Base-by-base conservation (phyloP, 2,797 vertebrate species). In the Sebastes diaconus region DNA sequence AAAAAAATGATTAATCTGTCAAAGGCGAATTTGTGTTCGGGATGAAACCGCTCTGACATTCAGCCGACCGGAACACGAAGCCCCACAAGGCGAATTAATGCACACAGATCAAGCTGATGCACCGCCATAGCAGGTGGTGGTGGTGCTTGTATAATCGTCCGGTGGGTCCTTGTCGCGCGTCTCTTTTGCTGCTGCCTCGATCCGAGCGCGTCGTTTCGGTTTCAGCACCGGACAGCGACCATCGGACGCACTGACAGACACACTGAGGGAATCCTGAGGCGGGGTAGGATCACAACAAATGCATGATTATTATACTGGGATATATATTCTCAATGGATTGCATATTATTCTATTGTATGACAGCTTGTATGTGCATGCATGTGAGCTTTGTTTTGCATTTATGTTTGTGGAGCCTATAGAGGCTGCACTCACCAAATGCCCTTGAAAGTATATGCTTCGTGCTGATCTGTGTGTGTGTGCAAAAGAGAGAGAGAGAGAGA, bases 211-310 rank as follows among this genome's bases (percentile, higher is more conserved):
- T 87, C 85, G 88, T 87, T 95, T 94, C 94, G 94, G 94, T 87
- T 95, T 94, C 94, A 95, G 94, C 92, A 95, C 94, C 67, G 94
- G 94, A 95, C 94, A 95, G 94, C 94, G 93, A 93, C 70, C 77
- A 13, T 55, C 77, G 87, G 86, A 80, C 88, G 36, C 85, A 39
- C 36, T 39, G 36, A 39, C 12, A 66, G 90, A 84, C 22, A 68
- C 83, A 79, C 55, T 70, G 79, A 85, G 84, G 77, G 77, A 76
- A 61, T 90, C 87, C 90, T 88, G 86, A 91, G 88, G 90, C 89
- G 84, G 90, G 93, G 93, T 92, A 86, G 75, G 86, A 42, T 52
- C 18, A 29, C 52, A 20, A 11, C 27, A 10, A 32, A 32, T 30
- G n/a, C 66, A n/a, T 25, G 30, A 67, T 46, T 12, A 20, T 20